These are phyloP conservation scores for Hycleus cichorii DNA, from an alignment of 1,140 invertebrate species.

Conservation along the genomic window DNA sequence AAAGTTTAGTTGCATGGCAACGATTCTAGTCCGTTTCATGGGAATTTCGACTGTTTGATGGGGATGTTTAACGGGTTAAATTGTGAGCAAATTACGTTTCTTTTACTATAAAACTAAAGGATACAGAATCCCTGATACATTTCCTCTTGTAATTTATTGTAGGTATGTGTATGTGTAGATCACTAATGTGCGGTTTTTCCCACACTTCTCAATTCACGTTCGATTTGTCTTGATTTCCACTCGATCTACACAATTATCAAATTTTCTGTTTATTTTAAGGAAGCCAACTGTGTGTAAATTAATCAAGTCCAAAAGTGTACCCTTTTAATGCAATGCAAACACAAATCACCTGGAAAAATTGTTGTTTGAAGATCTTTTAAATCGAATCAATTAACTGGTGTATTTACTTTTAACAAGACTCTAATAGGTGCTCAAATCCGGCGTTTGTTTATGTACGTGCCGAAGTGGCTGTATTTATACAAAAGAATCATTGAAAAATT, in stretches of 20 bases:
- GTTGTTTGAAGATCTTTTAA: not conserved
- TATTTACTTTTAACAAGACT: constrained; percentile 8
- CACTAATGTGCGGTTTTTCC: no score
- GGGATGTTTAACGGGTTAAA: constrained; percentile 9
- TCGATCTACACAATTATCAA: no score
- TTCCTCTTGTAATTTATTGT: no score
- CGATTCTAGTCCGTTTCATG: constrained; percentile 17
- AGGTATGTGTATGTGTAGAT: no score
- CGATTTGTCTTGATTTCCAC: no score
- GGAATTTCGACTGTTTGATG: constrained; percentile 24
- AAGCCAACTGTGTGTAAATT: no score
- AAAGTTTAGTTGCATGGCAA: constrained; percentile 33
- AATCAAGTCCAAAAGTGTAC: no score
- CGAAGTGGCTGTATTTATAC: constrained; percentile 2
- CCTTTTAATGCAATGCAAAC: no score
- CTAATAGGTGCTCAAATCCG: constrained; percentile 4
- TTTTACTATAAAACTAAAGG: not conserved
- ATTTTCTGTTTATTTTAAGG: no score
- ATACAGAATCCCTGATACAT: no score
- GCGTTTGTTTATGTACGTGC: constrained; percentile 7
- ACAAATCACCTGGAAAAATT: not conserved
- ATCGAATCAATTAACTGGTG: not conserved
- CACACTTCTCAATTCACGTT: no score
- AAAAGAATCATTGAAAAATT: no score
- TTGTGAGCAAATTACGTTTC: not conserved